Evolutionary conservation across 2,888 invertebrate species (phyloP).

Genomic region (Stenurella melanura): DNA sequence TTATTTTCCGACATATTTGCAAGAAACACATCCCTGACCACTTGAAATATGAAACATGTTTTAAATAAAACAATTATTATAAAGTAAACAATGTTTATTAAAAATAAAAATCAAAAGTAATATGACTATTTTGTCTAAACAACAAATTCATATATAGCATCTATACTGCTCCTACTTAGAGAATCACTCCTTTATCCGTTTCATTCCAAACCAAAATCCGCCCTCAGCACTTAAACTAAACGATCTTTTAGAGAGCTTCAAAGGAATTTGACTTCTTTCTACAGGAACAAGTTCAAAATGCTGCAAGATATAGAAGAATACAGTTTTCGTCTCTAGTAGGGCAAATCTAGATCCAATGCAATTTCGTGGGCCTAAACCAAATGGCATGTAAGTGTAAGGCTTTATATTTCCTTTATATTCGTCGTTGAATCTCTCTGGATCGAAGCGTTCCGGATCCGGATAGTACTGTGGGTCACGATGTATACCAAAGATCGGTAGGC

Average conservation of each 20-base stretch:
- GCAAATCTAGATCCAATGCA: constrained; percentile 74
- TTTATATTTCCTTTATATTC: constrained; percentile 71
- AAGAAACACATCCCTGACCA: too few species aligned
- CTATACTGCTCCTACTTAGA: not conserved
- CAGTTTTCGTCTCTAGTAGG: constrained; percentile 67
- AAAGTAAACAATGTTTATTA: not conserved
- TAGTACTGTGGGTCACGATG: constrained; percentile 73
- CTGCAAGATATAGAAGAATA: constrained; percentile 61
- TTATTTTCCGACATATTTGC: too few species aligned
- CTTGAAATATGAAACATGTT: not conserved
- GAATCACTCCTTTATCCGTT: constrained; percentile 28
- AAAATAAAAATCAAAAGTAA: not conserved
- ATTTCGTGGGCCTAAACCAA: constrained; percentile 75
- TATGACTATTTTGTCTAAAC: too few species aligned
- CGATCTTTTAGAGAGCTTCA: constrained; percentile 56
- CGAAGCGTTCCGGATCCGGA: constrained; percentile 73
- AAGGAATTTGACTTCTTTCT: constrained; percentile 64
- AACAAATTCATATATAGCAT: too few species aligned
- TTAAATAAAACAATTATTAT: not conserved
- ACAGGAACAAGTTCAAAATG: constrained; percentile 63
- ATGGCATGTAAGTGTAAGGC: constrained; percentile 75
- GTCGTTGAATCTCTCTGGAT: constrained; percentile 70
- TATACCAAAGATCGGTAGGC: constrained; percentile 67
- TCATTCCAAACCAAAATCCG: constrained; percentile 51
- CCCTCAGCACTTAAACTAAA: constrained; percentile 59